These are phyloP conservation scores for Ridgeia piscesae DNA, from an alignment of 1,140 invertebrate species.

Conservation along the genomic window DNA sequence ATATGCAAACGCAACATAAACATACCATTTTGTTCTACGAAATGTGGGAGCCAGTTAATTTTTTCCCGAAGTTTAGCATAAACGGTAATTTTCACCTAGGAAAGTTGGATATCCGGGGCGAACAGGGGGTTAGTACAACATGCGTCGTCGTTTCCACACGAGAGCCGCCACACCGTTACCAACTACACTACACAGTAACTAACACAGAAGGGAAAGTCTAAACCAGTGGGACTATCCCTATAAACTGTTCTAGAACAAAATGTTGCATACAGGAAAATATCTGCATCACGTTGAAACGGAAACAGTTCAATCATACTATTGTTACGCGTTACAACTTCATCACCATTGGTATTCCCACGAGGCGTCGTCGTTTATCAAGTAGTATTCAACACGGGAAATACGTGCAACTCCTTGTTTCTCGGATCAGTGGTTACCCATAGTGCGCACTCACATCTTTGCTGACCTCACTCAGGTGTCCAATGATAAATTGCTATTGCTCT, in stretches of 20 bases:
- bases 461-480: neutral
- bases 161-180: too few species aligned
- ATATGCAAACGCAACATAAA: too few species aligned
- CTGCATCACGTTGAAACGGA: neutral
- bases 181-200: too few species aligned
- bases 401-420: slow-evolving; percentile 3
- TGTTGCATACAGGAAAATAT: neutral
- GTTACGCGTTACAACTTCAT: neutral
- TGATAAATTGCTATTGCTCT: neutral
- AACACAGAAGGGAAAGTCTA: neutral
- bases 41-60: too few species aligned
- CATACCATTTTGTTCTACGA: too few species aligned
- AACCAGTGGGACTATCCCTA: neutral
- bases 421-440: neutral
- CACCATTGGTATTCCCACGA: neutral
- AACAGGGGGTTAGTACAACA: too few species aligned
- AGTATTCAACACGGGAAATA: neutral
- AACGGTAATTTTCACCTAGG: too few species aligned
- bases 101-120: too few species aligned
- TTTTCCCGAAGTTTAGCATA: too few species aligned
- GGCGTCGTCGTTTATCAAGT: neutral
- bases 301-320: neutral
- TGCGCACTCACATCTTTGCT: neutral
- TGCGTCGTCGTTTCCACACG: too few species aligned
- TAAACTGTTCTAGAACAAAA: neutral